Evolutionary conservation across 2,797 vertebrate species (phyloP).

Genomic region (Acropternis orthonyx): DNA sequence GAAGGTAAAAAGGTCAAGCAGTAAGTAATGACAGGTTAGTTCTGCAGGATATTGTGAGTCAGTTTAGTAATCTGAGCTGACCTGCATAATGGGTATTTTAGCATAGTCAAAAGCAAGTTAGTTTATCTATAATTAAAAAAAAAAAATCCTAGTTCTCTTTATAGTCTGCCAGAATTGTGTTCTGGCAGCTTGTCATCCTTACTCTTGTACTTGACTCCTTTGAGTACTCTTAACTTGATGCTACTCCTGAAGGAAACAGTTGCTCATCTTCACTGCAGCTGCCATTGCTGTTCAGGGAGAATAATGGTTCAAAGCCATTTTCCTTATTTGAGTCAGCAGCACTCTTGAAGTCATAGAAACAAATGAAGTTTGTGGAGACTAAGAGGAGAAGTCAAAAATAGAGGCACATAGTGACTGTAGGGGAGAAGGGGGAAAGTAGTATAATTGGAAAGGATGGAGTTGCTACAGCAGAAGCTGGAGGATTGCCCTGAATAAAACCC

Average conservation of each 20-base stretch:
- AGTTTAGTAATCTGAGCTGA: not conserved
- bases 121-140: not conserved
- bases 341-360: not conserved
- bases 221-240: not conserved
- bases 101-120: not conserved
- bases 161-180: not conserved
- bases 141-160: not conserved
- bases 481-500: not conserved
- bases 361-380: not conserved
- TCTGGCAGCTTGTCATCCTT: not conserved
- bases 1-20: not conserved
- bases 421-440: not conserved
- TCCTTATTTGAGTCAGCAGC: not conserved
- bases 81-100: not conserved
- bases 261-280: not conserved
- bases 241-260: not conserved
- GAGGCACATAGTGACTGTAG: not conserved
- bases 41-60: not conserved
- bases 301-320: not conserved
- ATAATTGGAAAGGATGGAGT: not conserved
- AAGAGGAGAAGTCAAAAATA: not conserved
- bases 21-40: not conserved
- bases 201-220: not conserved
- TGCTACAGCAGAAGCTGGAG: not conserved
- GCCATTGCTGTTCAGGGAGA: not conserved